These are phyloP conservation scores for Etheostoma nigrum DNA, from an alignment of 2,797 vertebrate species.

Conservation along the genomic window DNA sequence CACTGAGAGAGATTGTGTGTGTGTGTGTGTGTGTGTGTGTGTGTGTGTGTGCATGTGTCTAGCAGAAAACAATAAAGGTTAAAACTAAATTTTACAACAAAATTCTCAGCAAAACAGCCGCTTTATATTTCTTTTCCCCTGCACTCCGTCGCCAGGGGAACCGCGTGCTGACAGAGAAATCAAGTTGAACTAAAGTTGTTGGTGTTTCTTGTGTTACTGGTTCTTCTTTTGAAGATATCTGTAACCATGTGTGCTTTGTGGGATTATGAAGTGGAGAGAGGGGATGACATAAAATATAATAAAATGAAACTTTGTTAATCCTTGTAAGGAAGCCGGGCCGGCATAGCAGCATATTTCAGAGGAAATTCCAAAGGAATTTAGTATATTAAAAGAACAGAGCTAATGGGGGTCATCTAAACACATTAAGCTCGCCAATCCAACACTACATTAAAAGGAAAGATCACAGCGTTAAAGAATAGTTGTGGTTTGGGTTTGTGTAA, in stretches of 20 bases:
- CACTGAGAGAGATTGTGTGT: not conserved
- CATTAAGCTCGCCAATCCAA: constrained; percentile 1
- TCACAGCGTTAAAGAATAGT: not conserved
- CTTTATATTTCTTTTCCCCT: not conserved
- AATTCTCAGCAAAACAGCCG: constrained; percentile 52
- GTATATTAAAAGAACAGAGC: constrained; percentile 19
- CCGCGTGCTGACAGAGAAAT: constrained; percentile 53
- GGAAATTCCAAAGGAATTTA: constrained; percentile 24
- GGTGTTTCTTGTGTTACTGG: constrained; percentile 52
- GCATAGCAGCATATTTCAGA: not conserved
- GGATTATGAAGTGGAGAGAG: constrained; percentile 15
- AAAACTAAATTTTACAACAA: constrained; percentile 54
- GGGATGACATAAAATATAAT: constrained; percentile 45
- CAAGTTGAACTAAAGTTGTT: constrained; percentile 51
- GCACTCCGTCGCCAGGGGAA: constrained; percentile 44
- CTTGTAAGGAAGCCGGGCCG: constrained; percentile 11
- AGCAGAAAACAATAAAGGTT: constrained; percentile 62
- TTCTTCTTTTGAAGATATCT: constrained; percentile 59
- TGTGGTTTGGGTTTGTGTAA: not conserved
- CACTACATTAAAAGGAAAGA: not conserved
- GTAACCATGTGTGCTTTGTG: constrained; percentile 28
- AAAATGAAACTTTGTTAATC: constrained; percentile 57
- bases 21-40: constrained; percentile 17
- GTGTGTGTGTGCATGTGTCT: constrained; percentile 22
- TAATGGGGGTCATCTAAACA: constrained; percentile 32